Conservation (phyloP, 1,140 invertebrate genomes). For the Magallana angulata region DNA sequence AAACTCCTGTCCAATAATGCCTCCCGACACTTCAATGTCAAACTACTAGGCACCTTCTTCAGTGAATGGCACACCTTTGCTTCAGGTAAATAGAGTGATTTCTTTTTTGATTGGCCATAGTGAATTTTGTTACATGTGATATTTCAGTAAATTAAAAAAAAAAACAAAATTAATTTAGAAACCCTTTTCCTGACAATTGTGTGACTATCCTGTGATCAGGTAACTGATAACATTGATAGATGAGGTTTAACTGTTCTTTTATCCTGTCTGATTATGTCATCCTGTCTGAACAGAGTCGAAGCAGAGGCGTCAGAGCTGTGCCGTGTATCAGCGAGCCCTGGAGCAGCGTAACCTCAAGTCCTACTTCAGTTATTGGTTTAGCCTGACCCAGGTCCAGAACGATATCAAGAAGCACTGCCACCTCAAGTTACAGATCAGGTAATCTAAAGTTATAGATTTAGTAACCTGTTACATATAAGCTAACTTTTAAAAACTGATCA, state of each 20-base stretch:
- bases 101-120: no score
- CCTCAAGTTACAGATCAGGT: conserved; percentile 54
- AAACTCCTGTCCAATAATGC: conserved; percentile 52
- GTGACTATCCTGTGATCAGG: no score
- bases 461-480: no score
- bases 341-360: conserved; percentile 43
- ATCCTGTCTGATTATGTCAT: no score
- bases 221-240: no score
- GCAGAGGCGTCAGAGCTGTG: conserved; percentile 28
- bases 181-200: no score
- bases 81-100: conserved; percentile 32
- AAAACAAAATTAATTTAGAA: no score
- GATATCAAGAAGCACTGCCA: conserved; percentile 52
- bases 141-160: no score
- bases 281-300: conserved; percentile 40
- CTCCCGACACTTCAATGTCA: conserved; percentile 47
- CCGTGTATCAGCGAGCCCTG: conserved; percentile 24
- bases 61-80: conserved; percentile 54
- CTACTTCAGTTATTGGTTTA: conserved; percentile 48
- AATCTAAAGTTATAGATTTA: background rate
- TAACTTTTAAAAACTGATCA: no score
- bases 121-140: no score
- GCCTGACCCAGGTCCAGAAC: conserved; percentile 43
- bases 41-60: conserved; percentile 53
- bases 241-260: no score